phyloP scores from a whole-genome alignment of 2,888 invertebrate genomes.

The Physocephala rufipes region DNA sequence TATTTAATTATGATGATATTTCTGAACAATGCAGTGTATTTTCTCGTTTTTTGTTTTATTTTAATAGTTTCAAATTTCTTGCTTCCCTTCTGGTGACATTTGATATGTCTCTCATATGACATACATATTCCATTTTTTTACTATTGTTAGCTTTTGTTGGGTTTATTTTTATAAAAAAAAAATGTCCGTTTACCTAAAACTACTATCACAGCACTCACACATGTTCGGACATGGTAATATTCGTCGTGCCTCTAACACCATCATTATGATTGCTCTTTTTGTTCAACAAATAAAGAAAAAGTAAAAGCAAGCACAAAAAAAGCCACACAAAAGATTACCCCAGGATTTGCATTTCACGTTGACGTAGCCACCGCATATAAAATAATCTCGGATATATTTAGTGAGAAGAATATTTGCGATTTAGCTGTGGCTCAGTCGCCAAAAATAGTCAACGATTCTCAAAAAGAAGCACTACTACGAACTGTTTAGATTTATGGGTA shows the following conservation, averaged over 20 bases:
- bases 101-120: too few species aligned
- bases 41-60: not conserved
- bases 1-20: too few species aligned
- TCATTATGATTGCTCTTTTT: not conserved
- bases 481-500: slow-evolving; percentile 73
- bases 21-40: not conserved
- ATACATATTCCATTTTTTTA: too few species aligned
- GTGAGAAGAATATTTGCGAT: slow-evolving; percentile 75
- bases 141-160: too few species aligned
- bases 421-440: slow-evolving; percentile 73
- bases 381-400: slow-evolving; percentile 73
- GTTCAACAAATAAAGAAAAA: not conserved
- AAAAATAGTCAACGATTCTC: slow-evolving; percentile 68
- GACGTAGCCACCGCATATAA: slow-evolving; percentile 76
- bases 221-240: too few species aligned
- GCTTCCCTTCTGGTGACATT: too few species aligned
- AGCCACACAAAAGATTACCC: not conserved
- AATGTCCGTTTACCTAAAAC: too few species aligned
- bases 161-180: too few species aligned
- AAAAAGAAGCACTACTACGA: slow-evolving; percentile 72
- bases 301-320: slow-evolving; percentile 7
- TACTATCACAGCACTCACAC: not conserved
- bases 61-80: too few species aligned
- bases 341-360: slow-evolving; percentile 75
- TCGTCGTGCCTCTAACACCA: not conserved